Conservation (phyloP, 2,113 vertebrate genomes). For the Patagioenas fasciata region DNA sequence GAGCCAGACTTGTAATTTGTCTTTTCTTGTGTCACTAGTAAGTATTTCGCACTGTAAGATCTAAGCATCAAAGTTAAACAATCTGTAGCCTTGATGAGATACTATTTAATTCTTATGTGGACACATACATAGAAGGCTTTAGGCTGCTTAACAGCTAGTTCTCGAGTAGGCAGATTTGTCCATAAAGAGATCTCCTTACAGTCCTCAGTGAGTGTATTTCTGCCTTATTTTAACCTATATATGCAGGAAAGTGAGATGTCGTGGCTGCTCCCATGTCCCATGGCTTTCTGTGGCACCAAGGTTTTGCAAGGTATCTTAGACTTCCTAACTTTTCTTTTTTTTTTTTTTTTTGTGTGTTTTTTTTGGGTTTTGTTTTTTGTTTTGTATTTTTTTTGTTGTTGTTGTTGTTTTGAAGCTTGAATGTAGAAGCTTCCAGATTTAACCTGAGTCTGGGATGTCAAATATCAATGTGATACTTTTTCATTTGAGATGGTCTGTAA, state of each 20-base stretch:
- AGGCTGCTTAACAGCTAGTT: background rate
- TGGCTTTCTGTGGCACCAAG: background rate
- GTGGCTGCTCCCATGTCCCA: background rate
- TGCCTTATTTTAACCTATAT: background rate
- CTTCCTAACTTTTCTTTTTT: background rate
- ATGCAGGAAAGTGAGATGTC: background rate
- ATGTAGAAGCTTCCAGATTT: background rate
- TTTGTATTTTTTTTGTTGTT: too few species aligned
- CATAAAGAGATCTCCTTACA: background rate
- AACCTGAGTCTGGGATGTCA: background rate
- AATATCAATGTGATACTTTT: background rate
- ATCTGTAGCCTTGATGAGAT: background rate
- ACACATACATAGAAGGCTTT: background rate
- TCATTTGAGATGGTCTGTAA: background rate
- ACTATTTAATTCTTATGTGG: background rate
- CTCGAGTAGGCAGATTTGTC: background rate
- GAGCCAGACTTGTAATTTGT: background rate
- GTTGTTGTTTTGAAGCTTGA: too few species aligned
- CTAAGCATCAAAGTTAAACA: background rate
- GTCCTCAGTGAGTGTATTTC: background rate
- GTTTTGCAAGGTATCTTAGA: background rate
- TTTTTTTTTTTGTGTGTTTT: background rate
- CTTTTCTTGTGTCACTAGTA: background rate
- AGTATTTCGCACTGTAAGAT: background rate
- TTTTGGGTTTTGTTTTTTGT: too few species aligned